Conservation (phyloP, 1,140 invertebrate genomes). For the Sinonovacula constricta region DNA sequence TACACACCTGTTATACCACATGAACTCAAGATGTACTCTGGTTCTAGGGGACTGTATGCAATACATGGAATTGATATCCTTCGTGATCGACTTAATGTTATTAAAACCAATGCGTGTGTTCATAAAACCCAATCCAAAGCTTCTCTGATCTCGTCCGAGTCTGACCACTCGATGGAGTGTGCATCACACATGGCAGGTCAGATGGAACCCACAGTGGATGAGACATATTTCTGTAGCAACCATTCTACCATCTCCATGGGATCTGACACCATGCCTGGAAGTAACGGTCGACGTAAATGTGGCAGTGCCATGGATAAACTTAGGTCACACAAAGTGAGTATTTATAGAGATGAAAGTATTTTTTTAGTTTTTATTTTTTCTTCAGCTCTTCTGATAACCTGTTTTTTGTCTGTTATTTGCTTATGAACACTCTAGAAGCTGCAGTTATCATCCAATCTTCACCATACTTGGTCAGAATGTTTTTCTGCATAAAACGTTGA, state of each 20-base stretch:
- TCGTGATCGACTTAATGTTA: slow-evolving; percentile 46
- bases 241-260: slow-evolving; percentile 70
- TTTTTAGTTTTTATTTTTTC: too few relatives aligned
- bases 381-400: too few relatives aligned
- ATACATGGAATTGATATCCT: slow-evolving; percentile 50
- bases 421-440: too few relatives aligned
- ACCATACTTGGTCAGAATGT: too few relatives aligned
- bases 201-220: slow-evolving; percentile 56
- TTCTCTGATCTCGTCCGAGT: slow-evolving; percentile 70
- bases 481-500: too few relatives aligned
- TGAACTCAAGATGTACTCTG: slow-evolving; percentile 50
- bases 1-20: slow-evolving; percentile 65
- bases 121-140: slow-evolving; percentile 70
- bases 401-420: too few relatives aligned
- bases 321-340: slow-evolving; percentile 50
- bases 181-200: slow-evolving; percentile 56
- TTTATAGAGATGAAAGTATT: background rate
- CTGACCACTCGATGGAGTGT: slow-evolving; percentile 74
- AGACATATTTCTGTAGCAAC: slow-evolving; percentile 67
- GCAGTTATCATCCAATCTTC: too few relatives aligned
- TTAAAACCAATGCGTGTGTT: slow-evolving; percentile 56
- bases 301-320: slow-evolving; percentile 39
- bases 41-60: slow-evolving; percentile 34
- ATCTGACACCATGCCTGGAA: slow-evolving; percentile 67
- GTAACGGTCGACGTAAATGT: slow-evolving; percentile 55